Evolutionary conservation across 2,888 invertebrate species (phyloP).

Genomic region (Listrodromus nycthemerus): DNA sequence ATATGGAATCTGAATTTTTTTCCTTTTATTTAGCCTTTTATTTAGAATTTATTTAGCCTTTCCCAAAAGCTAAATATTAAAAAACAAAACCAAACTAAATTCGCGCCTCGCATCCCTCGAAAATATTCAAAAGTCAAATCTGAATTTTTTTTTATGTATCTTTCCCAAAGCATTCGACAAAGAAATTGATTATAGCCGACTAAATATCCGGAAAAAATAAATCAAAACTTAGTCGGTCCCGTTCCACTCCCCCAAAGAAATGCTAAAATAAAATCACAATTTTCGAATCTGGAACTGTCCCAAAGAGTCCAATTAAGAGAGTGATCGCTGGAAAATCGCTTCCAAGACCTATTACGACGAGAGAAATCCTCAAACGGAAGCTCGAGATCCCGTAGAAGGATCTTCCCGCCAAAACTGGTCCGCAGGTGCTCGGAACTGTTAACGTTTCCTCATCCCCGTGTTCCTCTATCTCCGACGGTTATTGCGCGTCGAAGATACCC

Average conservation of each 20-base stretch:
- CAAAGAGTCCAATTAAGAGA: not conserved
- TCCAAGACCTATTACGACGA: not conserved
- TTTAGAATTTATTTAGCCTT: no score
- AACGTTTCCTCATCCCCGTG: conserved; percentile 45
- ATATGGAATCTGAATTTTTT: not conserved
- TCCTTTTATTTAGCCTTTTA: no score
- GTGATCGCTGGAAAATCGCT: not conserved
- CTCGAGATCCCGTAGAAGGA: not conserved
- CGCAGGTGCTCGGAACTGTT: conserved; percentile 53
- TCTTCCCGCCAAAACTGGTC: conserved; percentile 60
- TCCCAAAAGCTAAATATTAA: no score
- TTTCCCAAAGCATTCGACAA: no score
- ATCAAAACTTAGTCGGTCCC: no score
- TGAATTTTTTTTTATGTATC: no score
- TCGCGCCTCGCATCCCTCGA: not conserved
- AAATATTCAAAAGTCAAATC: no score
- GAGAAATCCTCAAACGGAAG: not conserved
- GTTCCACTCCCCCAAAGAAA: no score
- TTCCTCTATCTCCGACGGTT: conserved; percentile 58
- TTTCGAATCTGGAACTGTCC: not conserved
- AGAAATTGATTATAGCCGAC: no score
- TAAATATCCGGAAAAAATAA: no score
- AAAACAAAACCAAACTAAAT: not conserved
- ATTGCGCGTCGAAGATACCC: conserved; percentile 60
- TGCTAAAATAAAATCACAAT: no score